phyloP scores from a whole-genome alignment of 1,140 invertebrate genomes.

The Lepidurus couesii region DNA sequence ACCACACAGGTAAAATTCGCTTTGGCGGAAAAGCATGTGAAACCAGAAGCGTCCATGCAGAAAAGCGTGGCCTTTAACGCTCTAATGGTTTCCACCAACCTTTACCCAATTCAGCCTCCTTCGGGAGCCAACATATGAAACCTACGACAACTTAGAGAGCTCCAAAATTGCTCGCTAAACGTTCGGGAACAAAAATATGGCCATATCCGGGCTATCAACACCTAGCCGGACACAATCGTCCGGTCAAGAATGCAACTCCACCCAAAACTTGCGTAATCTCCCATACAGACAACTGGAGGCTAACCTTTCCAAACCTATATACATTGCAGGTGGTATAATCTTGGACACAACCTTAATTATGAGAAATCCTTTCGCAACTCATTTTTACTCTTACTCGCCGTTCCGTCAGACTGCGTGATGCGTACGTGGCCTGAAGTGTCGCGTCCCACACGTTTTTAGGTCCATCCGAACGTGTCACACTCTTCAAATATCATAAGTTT shows the following conservation, averaged over 20 bases:
- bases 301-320: not conserved
- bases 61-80: constrained; percentile 18
- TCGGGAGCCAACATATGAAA: not conserved
- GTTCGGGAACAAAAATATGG: not conserved
- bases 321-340: not conserved
- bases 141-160: not conserved
- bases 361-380: not conserved
- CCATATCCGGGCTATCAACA: not conserved
- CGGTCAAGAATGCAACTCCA: not conserved
- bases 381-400: not conserved
- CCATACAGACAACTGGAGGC: not conserved
- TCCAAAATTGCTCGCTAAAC: not conserved
- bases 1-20: not conserved
- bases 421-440: not conserved
- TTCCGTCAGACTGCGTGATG: not conserved
- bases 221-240: not conserved
- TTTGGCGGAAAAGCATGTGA: not conserved
- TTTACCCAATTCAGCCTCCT: not conserved
- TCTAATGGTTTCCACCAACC: not conserved
- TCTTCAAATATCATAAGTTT: not conserved
- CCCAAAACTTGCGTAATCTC: not conserved
- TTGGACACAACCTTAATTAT: too few species aligned
- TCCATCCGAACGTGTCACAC: not conserved
- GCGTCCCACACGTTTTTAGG: not conserved
- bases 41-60: not conserved